Evolutionary conservation across 2,888 invertebrate species (phyloP), one percentile per base, ranked within the genome.

Genomic region (Cosmorhoe ocellata): DNA sequence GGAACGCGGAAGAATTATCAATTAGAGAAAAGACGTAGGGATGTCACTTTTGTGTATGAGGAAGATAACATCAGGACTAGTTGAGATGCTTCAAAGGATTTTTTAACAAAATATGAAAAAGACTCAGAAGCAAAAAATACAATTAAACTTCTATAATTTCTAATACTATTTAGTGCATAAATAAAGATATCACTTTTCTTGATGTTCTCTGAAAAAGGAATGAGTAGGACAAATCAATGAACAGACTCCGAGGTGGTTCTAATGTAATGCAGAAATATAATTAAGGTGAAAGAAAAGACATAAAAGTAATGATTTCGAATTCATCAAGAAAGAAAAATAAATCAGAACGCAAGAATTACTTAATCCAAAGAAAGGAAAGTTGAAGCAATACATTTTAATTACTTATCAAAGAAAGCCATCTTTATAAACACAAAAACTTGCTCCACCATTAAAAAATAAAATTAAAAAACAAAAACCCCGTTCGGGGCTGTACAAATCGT

Each of bases 1-100:
- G 85, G 84, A 83, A 84, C 81, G 82, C 79, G 81, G 80, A 84
- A 84, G 87, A 88, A 89, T 90, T 87, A 87, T 86, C 89, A 88
- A 88, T 89, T 88, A 85, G 84, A 84, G 79, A 83, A 86, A 87
- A 61, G 58, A 47, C 39, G 54, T 55, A 67, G 71, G 66, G 68
- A 18, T 67, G 68, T 46, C 38, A 44, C 12, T 37, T 13, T 28
- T n/a, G 0, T 14, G 18, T 24, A 7, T 24, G 5, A 11, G 22
- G 37, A 31, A 6, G 26, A 12, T 18, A 26, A 18, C 11, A 24
- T 26, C 32, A 26, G 18, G 36, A 40, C 26, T 12, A 28, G 9
- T 12, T n/a, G 2, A 18, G 18, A 18, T n/a, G n/a, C n/a, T n/a
- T n/a, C n/a, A n/a, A n/a, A n/a, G n/a, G n/a, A n/a, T n/a, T n/a